Conservation (phyloP, 2,888 invertebrate genomes). For the Lepidocyrtinus sp. region DNA sequence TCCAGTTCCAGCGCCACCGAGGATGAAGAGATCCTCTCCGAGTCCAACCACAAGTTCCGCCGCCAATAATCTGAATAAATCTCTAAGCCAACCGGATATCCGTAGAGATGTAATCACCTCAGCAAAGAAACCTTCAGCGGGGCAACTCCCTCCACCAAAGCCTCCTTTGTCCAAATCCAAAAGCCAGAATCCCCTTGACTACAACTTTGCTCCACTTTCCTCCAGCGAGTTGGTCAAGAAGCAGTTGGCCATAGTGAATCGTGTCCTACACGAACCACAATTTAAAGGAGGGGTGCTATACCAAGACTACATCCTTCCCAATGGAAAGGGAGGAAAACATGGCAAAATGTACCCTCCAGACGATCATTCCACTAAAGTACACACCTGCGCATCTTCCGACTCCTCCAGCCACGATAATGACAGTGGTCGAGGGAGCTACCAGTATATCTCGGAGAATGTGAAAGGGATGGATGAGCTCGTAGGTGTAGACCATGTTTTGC, state of each 20-base stretch:
- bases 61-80: conserved; percentile 34
- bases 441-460: not conserved
- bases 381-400: conserved; percentile 33
- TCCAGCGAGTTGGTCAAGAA: conserved; percentile 50
- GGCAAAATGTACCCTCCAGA: not conserved
- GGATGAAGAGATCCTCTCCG: not conserved
- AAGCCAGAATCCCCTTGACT: conserved; percentile 37
- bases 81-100: conserved; percentile 37
- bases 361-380: not conserved
- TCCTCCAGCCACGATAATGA: conserved; percentile 57
- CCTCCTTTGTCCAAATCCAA: not conserved
- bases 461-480: not conserved
- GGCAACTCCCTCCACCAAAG: conserved; percentile 19
- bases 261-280: conserved; percentile 9
- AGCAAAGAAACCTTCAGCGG: not conserved
- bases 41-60: not conserved
- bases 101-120: not conserved
- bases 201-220: conserved; percentile 45
- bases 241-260: conserved; percentile 33
- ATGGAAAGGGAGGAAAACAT: not conserved
- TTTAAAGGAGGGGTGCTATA: not conserved
- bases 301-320: not conserved
- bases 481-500: not conserved
- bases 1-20: not conserved
- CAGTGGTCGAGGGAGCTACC: conserved; percentile 48